Evolutionary conservation across 1,140 invertebrate genomes (phyloP).

Genomic region (Choristoneura fumiferana): DNA sequence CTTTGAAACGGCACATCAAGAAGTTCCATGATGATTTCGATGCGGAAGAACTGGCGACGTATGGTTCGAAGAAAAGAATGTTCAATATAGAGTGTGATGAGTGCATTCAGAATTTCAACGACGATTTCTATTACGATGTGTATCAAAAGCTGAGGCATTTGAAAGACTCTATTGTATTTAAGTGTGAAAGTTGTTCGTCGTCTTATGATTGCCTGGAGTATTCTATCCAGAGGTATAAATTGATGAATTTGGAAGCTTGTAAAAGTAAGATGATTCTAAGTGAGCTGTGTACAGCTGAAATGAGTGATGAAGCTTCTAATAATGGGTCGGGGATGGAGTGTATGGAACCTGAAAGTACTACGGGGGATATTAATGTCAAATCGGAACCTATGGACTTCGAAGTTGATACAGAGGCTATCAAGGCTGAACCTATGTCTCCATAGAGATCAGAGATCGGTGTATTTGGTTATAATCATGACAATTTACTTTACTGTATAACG

Average conservation of each 20-base stretch:
- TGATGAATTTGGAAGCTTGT: slow-evolving; percentile 27
- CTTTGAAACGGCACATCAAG: slow-evolving; percentile 57
- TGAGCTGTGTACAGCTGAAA: slow-evolving; percentile 56
- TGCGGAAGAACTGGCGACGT: slow-evolving; percentile 46
- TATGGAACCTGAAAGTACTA: slow-evolving; percentile 35
- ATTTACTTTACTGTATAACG: too few species aligned
- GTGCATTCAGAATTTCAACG: slow-evolving; percentile 50
- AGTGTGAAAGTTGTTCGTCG: slow-evolving; percentile 42
- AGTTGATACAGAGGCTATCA: slow-evolving; percentile 21
- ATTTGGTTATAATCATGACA: too few species aligned
- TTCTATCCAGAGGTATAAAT: slow-evolving; percentile 49
- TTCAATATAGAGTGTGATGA: slow-evolving; percentile 52
- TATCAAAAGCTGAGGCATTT: slow-evolving; percentile 44
- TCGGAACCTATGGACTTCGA: slow-evolving; percentile 19
- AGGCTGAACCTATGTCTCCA: slow-evolving; percentile 32
- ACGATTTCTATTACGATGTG: slow-evolving; percentile 36
- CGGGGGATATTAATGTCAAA: slow-evolving; percentile 26
- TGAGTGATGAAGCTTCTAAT: slow-evolving; percentile 41
- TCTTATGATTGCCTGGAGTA: slow-evolving; percentile 52
- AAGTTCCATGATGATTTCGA: slow-evolving; percentile 59
- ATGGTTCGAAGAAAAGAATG: slow-evolving; percentile 32
- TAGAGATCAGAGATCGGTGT: too few species aligned
- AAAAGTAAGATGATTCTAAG: slow-evolving; percentile 53
- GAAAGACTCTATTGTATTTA: slow-evolving; percentile 43
- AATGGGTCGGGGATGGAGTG: slow-evolving; percentile 23